phyloP scores from a whole-genome alignment of 2,113 vertebrate species.

The Numenius arquata region DNA sequence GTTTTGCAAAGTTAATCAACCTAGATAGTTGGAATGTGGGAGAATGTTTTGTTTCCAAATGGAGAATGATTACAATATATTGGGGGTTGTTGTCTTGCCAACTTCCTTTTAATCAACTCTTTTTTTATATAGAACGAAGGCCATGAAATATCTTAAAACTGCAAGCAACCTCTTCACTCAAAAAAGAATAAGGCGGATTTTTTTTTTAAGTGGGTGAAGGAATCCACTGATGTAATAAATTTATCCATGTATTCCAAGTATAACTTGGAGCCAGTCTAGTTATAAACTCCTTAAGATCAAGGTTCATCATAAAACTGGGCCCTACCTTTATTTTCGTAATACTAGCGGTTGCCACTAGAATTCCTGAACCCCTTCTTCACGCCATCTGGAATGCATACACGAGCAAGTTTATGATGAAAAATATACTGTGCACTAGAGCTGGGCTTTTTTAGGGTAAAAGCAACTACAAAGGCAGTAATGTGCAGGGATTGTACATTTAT shows the following conservation, averaged over 20 bases:
- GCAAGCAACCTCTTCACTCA: slow-evolving; percentile 10
- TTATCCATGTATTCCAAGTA: slow-evolving; percentile 46
- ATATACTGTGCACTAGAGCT: slow-evolving; percentile 39
- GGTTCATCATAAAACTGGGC: slow-evolving; percentile 62
- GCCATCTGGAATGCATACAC: slow-evolving; percentile 60
- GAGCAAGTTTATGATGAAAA: slow-evolving; percentile 60
- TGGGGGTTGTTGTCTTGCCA: slow-evolving; percentile 4
- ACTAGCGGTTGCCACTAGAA: slow-evolving; percentile 45
- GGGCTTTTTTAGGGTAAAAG: slow-evolving; percentile 40
- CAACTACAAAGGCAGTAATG: slow-evolving; percentile 57
- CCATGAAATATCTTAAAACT: slow-evolving; percentile 35
- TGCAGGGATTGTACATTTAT: slow-evolving; percentile 10
- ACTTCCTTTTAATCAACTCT: slow-evolving; percentile 37
- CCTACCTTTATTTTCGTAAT: slow-evolving; percentile 61
- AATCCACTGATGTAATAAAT: slow-evolving; percentile 60
- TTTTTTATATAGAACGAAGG: neutral
- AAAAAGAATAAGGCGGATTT: neutral
- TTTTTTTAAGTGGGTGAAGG: neutral
- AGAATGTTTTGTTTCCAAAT: slow-evolving; percentile 37
- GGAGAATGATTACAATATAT: slow-evolving; percentile 32
- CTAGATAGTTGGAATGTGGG: neutral
- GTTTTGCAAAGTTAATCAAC: slow-evolving; percentile 17
- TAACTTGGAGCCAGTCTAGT: slow-evolving; percentile 54
- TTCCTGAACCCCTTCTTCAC: slow-evolving; percentile 56
- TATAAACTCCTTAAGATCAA: slow-evolving; percentile 72